Evolutionary conservation across 37 sponge, comb jelly and placozoan genomes (phyloP), one percentile per base, ranked within the genome.

Genomic region (Mnemiopsis leidyi): DNA sequence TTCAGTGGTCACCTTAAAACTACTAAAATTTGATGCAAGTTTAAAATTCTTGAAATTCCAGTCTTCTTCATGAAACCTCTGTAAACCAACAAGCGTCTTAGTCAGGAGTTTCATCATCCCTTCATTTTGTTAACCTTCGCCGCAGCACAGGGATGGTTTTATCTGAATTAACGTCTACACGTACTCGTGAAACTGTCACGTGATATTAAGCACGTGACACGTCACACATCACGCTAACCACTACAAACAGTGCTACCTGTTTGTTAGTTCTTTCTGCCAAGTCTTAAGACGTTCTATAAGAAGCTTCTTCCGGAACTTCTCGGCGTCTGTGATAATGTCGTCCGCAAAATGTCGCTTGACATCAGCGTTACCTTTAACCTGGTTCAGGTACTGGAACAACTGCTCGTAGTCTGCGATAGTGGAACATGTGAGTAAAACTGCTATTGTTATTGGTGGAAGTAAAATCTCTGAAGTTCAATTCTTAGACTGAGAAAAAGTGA

Each of bases 321-420:
- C 76, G 9, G 98, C 98, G 36, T 96, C 96, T 38, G 92, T 94
- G 24, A 95, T 95, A 34, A 97, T 76, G 0, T 97, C 96, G 61
- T 88, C 38, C 71, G 95, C 96, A 95, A 97, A 95, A 5, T 36
- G 37, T 32, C 92, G 79, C 36, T 93, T 83, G 0, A 93, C 92
- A 0, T 96, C 96, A 13, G 93, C 90, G 0, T 95, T 94, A 0
- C 98, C 98, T 34, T 96, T 95, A 9, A 98, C 94, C 0, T 76
- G 94, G 29, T 96, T 95, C 29, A 98, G 93, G 68, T 94, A 94
- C 28, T 94, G 94, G 82, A 98, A 96, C 28, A 98, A 23, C 35
- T 28, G 76, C 32, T 76, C 68, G 75, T 90, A 90, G 92, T 90
- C 94, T 94, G 69, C 1, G 61, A n/a, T 25, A 9, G 76, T n/a